These are phyloP conservation scores for Ectemnius cavifrons DNA, from an alignment of 2,888 invertebrate species.

Conservation along the genomic window DNA sequence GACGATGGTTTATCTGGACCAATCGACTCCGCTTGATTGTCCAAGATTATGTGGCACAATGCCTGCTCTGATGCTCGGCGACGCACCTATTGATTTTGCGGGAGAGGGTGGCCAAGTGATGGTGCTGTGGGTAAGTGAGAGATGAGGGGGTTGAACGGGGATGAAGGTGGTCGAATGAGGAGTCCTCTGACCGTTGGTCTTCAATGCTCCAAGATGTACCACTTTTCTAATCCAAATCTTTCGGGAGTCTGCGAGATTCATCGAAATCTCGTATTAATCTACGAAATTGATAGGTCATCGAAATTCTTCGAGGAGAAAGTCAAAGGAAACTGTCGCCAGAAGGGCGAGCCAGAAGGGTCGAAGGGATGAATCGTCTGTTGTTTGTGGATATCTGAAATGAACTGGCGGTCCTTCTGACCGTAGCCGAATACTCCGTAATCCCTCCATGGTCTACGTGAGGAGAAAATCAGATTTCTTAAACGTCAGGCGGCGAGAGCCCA, in stretches of 20 bases:
- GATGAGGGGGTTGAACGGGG: slow-evolving; percentile 53
- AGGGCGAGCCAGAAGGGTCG: slow-evolving; percentile 33
- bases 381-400: slow-evolving; percentile 70
- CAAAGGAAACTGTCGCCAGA: not conserved
- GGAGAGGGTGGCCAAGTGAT: slow-evolving; percentile 47
- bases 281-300: slow-evolving; percentile 10
- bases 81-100: slow-evolving; percentile 74
- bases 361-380: slow-evolving; percentile 56
- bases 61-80: slow-evolving; percentile 61
- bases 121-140: slow-evolving; percentile 17
- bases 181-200: slow-evolving; percentile 50
- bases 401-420: slow-evolving; percentile 63
- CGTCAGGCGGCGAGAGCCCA: slow-evolving; percentile 57
- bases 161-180: slow-evolving; percentile 53
- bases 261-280: slow-evolving; percentile 5
- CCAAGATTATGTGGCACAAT: slow-evolving; percentile 57
- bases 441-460: slow-evolving; percentile 70
- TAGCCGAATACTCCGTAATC: slow-evolving; percentile 65
- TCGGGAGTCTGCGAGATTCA: not conserved
- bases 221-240: slow-evolving; percentile 1
- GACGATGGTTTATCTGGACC: no score
- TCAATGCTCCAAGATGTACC: slow-evolving; percentile 39
- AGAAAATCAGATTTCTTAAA: slow-evolving; percentile 73
- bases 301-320: slow-evolving; percentile 20
- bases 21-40: slow-evolving; percentile 45